Evolutionary conservation across 2,113 vertebrate species (phyloP), one percentile per base, ranked within the genome.

Genomic region (Oreochromis spilurus): DNA sequence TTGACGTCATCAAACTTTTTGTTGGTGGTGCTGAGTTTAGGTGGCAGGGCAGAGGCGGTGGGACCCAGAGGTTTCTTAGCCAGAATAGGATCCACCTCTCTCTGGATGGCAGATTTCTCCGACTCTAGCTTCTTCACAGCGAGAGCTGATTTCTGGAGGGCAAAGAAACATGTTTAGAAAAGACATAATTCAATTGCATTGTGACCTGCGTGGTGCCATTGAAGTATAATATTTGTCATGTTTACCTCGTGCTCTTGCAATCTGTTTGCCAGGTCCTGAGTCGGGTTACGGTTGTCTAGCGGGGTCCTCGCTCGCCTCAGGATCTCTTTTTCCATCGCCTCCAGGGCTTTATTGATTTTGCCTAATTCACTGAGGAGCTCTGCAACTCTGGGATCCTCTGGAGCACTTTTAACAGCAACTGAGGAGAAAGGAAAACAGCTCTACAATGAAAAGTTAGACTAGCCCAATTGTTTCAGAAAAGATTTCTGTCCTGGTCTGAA

Each of bases 191-290:
- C 11, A 21, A n/a, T 10, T 9, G 38, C 29, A 6, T 7, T 57
- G 53, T 52, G 24, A 24, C 7, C 1, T n/a, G 4, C 16, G 1
- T 67, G 9, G 12, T 7, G 43, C 52, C 6, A 43, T 48, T 4
- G 29, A 31, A 53, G 11, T 60, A 4, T 12, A 6, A 50, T 6
- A 31, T 14, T 12, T 16, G 1, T 40, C 5, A 36, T 77, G 70
- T 93, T 88, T 86, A 98, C 98, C 96, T 98, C 95, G 4, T 97
- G 97, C 2, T 97, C 95, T 36, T 93, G 95, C 79, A 97, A 95
- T 77, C 97, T 94, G 19, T 60, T 91, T 8, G 87, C 80, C 75
- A 98, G 94, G 94, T 98, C 98, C 7, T 95, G 92, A 1, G 89
- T 88, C 9, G 97, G 97, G 79, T 94, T 95, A 0, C 54, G 89